Evolutionary conservation across 2,113 vertebrate genomes (phyloP), one percentile per base, ranked within the genome.

Genomic region (Microcebus lehilahytsara): DNA sequence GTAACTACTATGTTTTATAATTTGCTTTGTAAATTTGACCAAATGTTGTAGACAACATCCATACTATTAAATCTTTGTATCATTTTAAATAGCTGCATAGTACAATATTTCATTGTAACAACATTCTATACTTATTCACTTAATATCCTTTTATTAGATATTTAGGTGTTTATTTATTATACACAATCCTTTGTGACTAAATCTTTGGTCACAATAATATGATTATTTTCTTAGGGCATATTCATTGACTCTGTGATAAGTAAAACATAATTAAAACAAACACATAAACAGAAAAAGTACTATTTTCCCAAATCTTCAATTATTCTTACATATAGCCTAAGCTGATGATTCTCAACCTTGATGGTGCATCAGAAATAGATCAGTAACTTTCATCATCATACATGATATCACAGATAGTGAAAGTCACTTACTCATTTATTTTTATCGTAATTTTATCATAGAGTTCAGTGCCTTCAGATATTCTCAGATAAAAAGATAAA

Each of bases 1-100:
- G 9, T 95, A 94, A 78, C 62, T 84, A 92, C 78, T 95, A 30
- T 85, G 37, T 95, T 91, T 92, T 83, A 96, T 85, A 86, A 83
- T 22, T 27, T 83, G 46, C 13, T 67, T 78, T 96, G 89, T 79
- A 19, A n/a, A 87, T 80, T 69, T 85, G 75, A 51, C 51, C 23
- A 95, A 89, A 90, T 80, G 56, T 84, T 93, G 12, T 62, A 87
- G 88, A 71, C 49, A 87, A 85, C 20, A 42, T 88, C 7, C 14
- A 20, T 34, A 93, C 80, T 34, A 66, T 85, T 90, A 94, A 89
- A 72, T 96, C 62, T 94, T 92, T 42, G 0, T 56, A 75, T 78
- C 13, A 89, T 77, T 96, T 85, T 69, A 84, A 51, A 60, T n/a
- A 40, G 62, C 32, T 78, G 11, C 27, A 88, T 0, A 42, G 42